phyloP scores from a whole-genome alignment of 2,797 vertebrate species.

The Arrhamphus sclerolepis region DNA sequence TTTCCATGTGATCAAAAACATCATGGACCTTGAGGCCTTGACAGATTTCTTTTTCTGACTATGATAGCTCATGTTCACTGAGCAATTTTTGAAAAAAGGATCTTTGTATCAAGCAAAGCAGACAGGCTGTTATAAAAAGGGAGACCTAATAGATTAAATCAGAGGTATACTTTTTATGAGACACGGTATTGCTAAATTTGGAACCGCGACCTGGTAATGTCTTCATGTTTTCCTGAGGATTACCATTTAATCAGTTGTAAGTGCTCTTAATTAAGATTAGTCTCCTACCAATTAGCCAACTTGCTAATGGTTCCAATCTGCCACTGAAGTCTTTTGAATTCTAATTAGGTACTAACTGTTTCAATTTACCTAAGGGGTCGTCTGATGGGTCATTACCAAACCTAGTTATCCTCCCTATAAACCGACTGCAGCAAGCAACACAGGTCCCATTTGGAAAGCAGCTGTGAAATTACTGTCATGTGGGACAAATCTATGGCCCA shows the following conservation, averaged over 20 bases:
- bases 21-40: constrained; percentile 11
- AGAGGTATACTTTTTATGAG: constrained; percentile 48
- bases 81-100: constrained; percentile 20
- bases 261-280: constrained; percentile 85
- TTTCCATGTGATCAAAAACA: constrained; percentile 30
- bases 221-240: constrained; percentile 68
- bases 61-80: constrained; percentile 19
- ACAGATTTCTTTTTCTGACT: constrained; percentile 2
- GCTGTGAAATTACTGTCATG: constrained; percentile 67
- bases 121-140: constrained; percentile 12
- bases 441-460: constrained; percentile 71
- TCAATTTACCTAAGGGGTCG: constrained; percentile 72
- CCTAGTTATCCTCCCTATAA: constrained; percentile 78
- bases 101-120: constrained; percentile 11
- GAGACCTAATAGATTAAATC: constrained; percentile 29
- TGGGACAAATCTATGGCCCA: constrained; percentile 63
- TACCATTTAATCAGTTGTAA: constrained; percentile 83
- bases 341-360: constrained; percentile 77
- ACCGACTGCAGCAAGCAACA: constrained; percentile 73
- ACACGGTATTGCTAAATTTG: constrained; percentile 64
- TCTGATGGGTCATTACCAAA: constrained; percentile 79
- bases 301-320: constrained; percentile 81
- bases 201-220: constrained; percentile 49
- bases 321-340: constrained; percentile 75
- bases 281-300: constrained; percentile 80